Base-by-base conservation (phyloP, 2,888 invertebrate species). In the Spilosoma lubricipeda region DNA sequence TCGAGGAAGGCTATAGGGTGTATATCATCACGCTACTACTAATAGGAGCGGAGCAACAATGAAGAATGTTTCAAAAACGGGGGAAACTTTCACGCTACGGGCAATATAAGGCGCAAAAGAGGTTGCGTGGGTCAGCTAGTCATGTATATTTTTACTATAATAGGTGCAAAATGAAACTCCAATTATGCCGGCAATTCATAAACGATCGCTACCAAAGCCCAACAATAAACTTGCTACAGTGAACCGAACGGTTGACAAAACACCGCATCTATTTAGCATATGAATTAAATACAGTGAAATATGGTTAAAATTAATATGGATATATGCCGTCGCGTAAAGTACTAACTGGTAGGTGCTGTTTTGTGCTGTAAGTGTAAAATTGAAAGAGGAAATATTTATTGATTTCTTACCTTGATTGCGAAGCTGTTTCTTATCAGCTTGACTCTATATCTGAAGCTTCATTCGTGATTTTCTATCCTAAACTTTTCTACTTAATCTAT, bases 281-380 rank as follows among this genome's bases (percentile, higher is more conserved):
- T 97, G 97, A 97, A 97, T 97, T 97, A 97, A 97, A 97, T 97
- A 96, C 96, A 91, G 96, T 97, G 97, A 97, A 97, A 97, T 97
- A 97, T 97, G 97, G 97, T 96, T 94, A 86, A 96, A 96, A 97
- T 97, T 97, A 97, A 97, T 97, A 97, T 97, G 97, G 96, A 97
- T 97, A 96, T 97, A 96, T 96, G 96, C 96, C 90, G 90, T 82
- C 85, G 88, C 82, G 87, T 80, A 84, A 87, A 85, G 86, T 82
- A 85, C 83, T 83, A 78, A 82, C 77, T 74, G 87, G 78, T 84
- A 59, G 78, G 77, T 79, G 90, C 87, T 86, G 72, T 82, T 90
- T 90, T 71, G 77, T 30, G 78, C 86, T 70, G 27, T 45, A 9
- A 39, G 15, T 15, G 3, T 63, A 30, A 63, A 63, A 18, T 63